Percentiles rank a stretch among this genome's conserved stretches.
phyloP scores from a whole-genome alignment of 2,888 invertebrate species.

The Lacanobia oleracea region DNA sequence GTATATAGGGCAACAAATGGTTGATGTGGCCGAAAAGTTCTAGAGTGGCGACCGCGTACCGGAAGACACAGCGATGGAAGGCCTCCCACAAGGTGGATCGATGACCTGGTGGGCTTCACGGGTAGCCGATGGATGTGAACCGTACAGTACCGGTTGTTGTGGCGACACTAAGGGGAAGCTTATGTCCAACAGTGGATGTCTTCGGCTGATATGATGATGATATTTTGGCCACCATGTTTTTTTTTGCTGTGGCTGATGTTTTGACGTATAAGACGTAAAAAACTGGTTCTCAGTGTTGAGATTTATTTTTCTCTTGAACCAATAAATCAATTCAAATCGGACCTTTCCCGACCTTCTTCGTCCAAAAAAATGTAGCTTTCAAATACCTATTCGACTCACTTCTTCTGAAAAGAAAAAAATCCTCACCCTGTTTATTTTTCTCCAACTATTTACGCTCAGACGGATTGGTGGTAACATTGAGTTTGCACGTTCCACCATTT shows the following conservation, averaged over 20 bases:
- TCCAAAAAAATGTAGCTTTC: background rate
- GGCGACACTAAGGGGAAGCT: too few relatives aligned
- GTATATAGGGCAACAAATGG: too few relatives aligned
- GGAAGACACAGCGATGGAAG: too few relatives aligned
- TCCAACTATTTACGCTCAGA: constrained; percentile 42
- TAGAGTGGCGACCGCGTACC: too few relatives aligned
- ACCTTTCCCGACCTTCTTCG: background rate
- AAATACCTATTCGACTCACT: constrained; percentile 7
- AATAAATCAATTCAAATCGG: background rate
- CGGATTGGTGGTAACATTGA: constrained; percentile 28
- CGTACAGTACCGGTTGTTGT: too few relatives aligned
- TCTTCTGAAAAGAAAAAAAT: constrained; percentile 10
- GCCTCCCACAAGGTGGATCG: too few relatives aligned
- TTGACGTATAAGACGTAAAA: background rate
- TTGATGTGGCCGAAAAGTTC: too few relatives aligned
- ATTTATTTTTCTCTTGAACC: background rate
- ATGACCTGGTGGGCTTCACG: too few relatives aligned
- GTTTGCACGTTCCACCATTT: constrained; percentile 48
- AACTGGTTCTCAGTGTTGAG: background rate
- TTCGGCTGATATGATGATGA: too few relatives aligned
- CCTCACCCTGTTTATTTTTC: constrained; percentile 21
- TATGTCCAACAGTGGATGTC: too few relatives aligned
- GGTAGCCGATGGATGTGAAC: too few relatives aligned
- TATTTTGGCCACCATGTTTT: background rate
- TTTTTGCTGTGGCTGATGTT: background rate